Percentiles rank a stretch among this genome's conserved stretches.
These are phyloP conservation scores for Zootermopsis nevadensis DNA, from an alignment of 2,888 invertebrate genomes.

Conservation along the genomic window DNA sequence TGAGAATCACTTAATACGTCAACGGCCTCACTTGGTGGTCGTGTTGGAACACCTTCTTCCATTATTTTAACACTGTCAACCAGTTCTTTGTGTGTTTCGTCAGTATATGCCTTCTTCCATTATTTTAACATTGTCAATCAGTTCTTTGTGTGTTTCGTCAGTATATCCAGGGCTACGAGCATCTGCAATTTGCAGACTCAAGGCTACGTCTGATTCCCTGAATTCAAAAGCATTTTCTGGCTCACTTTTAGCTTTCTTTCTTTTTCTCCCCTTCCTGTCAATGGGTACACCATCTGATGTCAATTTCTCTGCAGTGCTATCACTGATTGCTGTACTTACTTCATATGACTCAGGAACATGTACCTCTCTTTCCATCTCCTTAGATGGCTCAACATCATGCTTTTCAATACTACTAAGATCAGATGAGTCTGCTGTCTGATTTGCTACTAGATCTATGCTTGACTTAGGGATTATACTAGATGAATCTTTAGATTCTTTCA, in stretches of 20 bases:
- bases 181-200: conserved; percentile 31
- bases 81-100: conserved; percentile 72
- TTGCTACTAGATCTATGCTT: background rate
- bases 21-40: conserved; percentile 68
- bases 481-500: conserved; percentile 64
- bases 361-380: background rate
- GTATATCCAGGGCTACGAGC: conserved; percentile 60
- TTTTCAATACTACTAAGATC: background rate
- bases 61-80: too few species aligned
- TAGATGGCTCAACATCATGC: background rate
- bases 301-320: background rate
- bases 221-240: background rate
- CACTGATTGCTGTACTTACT: conserved; percentile 8
- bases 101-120: conserved; percentile 69
- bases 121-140: conserved; percentile 59
- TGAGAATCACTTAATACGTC: background rate
- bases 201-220: conserved; percentile 23
- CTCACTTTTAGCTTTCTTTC: conserved; percentile 55
- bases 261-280: conserved; percentile 2
- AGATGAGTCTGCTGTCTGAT: background rate
- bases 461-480: conserved; percentile 18
- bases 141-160: conserved; percentile 70
- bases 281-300: background rate
- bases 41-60: conserved; percentile 70
- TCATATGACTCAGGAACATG: background rate